Conservation (phyloP, 1,140 invertebrate genomes). For the Pygmarrhopalites habei region DNA sequence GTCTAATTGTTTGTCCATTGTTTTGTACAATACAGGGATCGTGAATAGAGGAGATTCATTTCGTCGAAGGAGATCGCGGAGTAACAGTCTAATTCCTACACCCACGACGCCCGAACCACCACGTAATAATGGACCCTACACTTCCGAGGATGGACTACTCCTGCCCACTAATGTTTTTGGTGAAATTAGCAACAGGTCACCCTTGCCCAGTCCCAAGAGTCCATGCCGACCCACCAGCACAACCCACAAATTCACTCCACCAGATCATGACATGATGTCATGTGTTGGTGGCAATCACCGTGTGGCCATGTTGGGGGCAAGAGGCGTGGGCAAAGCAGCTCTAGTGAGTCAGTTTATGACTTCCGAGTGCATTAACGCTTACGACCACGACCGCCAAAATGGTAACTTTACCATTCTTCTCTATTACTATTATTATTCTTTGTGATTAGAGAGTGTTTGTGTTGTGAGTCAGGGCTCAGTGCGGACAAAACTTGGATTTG, state of each 20-base stretch:
- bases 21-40: constrained; percentile 55
- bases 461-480: no score
- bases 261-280: constrained; percentile 25
- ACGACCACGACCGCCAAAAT: constrained; percentile 74
- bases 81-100: constrained; percentile 62
- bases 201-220: constrained; percentile 18
- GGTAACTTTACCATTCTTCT: constrained; percentile 46
- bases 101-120: constrained; percentile 36
- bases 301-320: constrained; percentile 74
- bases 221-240: background rate
- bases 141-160: constrained; percentile 38
- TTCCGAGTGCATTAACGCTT: constrained; percentile 87
- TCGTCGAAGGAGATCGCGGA: constrained; percentile 64
- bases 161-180: constrained; percentile 23
- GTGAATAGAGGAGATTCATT: constrained; percentile 85
- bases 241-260: constrained; percentile 3
- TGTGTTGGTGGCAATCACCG: constrained; percentile 51
- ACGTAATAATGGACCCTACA: constrained; percentile 23
- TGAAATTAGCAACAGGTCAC: constrained; percentile 23
- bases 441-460: no score
- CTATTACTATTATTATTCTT: background rate
- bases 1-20: no score
- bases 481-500: no score
- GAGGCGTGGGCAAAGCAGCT: constrained; percentile 83
- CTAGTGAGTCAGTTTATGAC: constrained; percentile 88